Conservation (phyloP, 2,113 vertebrate genomes). For the Lipophrys pholis region DNA sequence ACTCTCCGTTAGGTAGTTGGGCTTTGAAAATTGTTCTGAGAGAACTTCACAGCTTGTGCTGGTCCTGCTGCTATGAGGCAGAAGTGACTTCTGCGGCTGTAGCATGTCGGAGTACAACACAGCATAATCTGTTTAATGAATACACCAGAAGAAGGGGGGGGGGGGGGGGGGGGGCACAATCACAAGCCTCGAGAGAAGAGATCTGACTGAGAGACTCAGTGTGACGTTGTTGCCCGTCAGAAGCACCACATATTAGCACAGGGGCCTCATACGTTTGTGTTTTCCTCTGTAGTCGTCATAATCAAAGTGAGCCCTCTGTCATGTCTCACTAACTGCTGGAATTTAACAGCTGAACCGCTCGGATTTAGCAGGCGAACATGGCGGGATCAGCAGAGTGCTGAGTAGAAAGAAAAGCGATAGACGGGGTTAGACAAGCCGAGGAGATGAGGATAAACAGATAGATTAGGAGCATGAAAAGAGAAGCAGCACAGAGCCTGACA, state of each 20-base stretch:
- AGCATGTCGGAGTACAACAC: constrained; percentile 3
- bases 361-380: constrained; percentile 51
- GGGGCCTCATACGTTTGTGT: constrained; percentile 35
- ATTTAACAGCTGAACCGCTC: constrained; percentile 45
- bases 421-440: constrained; percentile 36
- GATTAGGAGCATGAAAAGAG: constrained; percentile 43
- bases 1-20: constrained; percentile 21
- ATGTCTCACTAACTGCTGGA: constrained; percentile 42
- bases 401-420: constrained; percentile 35
- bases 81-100: constrained; percentile 13
- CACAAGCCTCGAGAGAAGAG: constrained; percentile 9
- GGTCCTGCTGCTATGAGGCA: constrained; percentile 20
- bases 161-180: constrained; percentile 9
- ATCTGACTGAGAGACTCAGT: constrained; percentile 27
- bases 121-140: constrained; percentile 29
- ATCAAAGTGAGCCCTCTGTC: constrained; percentile 61
- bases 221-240: constrained; percentile 18
- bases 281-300: constrained; percentile 42
- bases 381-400: constrained; percentile 47
- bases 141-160: neutral
- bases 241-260: constrained; percentile 20
- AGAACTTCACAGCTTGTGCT: constrained; percentile 32
- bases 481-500: constrained; percentile 26
- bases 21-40: constrained; percentile 54
- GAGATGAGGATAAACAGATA: constrained; percentile 52